Percentiles rank a stretch among this genome's conserved stretches.
Conservation (phyloP, 2,888 invertebrate genomes). For the Candidula unifasciata region DNA sequence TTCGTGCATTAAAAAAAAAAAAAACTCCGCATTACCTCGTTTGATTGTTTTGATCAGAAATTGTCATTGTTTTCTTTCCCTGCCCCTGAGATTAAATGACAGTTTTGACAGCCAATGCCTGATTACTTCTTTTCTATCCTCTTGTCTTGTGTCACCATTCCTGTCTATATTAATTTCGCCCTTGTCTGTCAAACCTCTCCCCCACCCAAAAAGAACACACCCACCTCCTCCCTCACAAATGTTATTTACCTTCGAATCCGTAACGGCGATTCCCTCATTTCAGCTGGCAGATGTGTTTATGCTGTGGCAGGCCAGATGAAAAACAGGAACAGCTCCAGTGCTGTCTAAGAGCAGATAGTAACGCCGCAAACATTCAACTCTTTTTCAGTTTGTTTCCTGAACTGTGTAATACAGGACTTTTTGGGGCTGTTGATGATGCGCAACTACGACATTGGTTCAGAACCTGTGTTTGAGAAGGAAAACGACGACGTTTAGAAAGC, state of each 20-base stretch:
- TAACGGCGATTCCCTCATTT: not conserved
- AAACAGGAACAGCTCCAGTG: not conserved
- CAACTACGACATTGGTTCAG: too few relatives aligned
- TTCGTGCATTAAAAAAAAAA: too few relatives aligned
- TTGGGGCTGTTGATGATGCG: not conserved
- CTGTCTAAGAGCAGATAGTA: not conserved
- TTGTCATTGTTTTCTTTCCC: too few relatives aligned
- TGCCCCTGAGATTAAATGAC: too few relatives aligned
- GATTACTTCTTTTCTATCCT: not conserved
- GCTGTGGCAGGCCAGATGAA: not conserved
- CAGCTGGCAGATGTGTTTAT: conserved; percentile 11
- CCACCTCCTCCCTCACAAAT: not conserved
- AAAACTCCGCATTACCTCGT: too few relatives aligned
- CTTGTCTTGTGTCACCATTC: not conserved
- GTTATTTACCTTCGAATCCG: not conserved
- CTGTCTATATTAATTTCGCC: conserved; percentile 3
- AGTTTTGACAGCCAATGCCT: not conserved
- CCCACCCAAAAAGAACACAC: too few relatives aligned
- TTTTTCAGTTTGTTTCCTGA: not conserved
- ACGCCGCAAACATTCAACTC: not conserved
- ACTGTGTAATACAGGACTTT: not conserved
- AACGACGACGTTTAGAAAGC: too few relatives aligned
- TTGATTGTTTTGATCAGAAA: too few relatives aligned
- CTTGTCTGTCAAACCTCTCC: not conserved
- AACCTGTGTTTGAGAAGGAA: too few relatives aligned